These are phyloP conservation scores for Cephus runcator DNA, from an alignment of 2,888 invertebrate species.

Conservation along the genomic window DNA sequence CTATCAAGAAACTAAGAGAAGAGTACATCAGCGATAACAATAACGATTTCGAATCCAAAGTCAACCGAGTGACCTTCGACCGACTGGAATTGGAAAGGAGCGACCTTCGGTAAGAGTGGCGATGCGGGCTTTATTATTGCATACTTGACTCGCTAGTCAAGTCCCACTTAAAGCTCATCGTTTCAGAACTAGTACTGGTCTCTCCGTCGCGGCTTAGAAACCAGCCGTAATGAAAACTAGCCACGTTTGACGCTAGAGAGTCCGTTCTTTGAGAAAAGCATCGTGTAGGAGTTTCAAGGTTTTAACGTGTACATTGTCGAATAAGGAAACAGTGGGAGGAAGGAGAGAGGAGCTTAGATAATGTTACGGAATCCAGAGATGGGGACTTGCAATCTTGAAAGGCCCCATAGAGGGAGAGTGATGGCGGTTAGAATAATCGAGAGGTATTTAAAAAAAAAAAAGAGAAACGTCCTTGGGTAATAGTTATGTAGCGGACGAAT, in stretches of 20 bases:
- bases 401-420: background rate
- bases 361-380: background rate
- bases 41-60: background rate
- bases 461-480: conserved; percentile 42
- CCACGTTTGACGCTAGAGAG: background rate
- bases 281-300: background rate
- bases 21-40: background rate
- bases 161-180: background rate
- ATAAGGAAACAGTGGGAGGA: background rate
- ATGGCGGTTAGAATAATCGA: conserved; percentile 19
- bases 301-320: background rate
- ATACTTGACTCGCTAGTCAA: background rate
- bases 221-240: background rate
- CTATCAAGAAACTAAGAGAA: background rate
- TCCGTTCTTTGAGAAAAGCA: background rate
- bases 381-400: background rate
- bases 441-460: background rate
- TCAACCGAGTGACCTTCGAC: conserved; percentile 48
- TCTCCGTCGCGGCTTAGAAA: background rate
- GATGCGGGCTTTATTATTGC: conserved; percentile 38
- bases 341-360: background rate
- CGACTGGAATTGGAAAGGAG: conserved; percentile 55
- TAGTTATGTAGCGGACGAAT: conserved; percentile 39
- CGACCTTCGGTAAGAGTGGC: conserved; percentile 61
- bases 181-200: background rate